A percentile compares a stretch with the other conserved stretches of the same genome.
phyloP scores from a whole-genome alignment of 2,888 invertebrate species.

The Elysia crispata region DNA sequence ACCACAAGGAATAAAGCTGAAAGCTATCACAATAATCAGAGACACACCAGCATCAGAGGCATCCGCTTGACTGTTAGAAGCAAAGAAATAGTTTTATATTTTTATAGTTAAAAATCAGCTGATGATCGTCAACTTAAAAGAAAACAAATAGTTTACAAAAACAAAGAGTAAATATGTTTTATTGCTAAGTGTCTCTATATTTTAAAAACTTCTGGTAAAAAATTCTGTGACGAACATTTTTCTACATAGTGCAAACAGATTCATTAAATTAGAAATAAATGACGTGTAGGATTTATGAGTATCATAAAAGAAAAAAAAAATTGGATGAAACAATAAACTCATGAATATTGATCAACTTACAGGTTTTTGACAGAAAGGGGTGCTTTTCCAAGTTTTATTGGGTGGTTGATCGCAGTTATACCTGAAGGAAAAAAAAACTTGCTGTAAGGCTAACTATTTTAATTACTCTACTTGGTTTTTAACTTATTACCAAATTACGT shows the following conservation, averaged over 20 bases:
- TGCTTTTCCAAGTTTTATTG: conserved; percentile 71
- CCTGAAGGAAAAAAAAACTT: conserved; percentile 60
- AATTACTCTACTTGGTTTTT: no score
- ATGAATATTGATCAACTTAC: no score
- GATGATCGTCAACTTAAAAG: neutral
- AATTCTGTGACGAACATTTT: neutral
- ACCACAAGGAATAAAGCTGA: conserved; percentile 77
- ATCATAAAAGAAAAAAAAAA: no score
- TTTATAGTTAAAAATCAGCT: neutral
- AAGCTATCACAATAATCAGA: conserved; percentile 76
- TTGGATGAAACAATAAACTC: no score
- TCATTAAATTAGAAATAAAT: no score
- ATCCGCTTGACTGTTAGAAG: conserved; percentile 69
- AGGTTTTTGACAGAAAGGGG: conserved; percentile 74
- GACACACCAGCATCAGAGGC: conserved; percentile 78
- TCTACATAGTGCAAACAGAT: no score
- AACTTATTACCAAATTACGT: no score
- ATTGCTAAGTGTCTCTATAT: neutral
- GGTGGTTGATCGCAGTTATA: conserved; percentile 77
- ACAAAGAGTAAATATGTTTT: neutral
- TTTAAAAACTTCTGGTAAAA: neutral
- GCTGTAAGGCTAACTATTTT: neutral
- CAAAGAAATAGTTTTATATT: neutral
- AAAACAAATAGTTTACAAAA: neutral
- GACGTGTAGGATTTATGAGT: no score